Percentiles rank a stretch among this genome's conserved stretches.
Evolutionary conservation across 2,797 vertebrate species (phyloP).

Genomic region (Pseudopleuronectes americanus): DNA sequence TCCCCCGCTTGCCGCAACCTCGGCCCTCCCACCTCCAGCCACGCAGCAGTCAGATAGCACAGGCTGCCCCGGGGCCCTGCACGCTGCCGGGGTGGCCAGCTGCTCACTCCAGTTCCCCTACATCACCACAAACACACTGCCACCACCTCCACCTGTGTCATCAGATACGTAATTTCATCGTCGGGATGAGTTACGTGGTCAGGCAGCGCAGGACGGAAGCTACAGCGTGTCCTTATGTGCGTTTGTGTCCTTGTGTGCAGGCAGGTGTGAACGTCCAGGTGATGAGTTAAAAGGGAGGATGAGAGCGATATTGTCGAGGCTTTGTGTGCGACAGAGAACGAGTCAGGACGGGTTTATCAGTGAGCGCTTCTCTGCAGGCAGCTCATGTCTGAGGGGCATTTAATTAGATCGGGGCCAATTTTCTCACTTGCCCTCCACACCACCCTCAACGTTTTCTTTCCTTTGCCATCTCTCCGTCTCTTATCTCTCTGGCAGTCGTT

Average conservation of each 20-base stretch:
- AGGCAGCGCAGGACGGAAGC: not conserved
- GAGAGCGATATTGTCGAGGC: conserved; percentile 16
- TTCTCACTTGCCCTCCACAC: conserved; percentile 28
- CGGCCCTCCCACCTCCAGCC: conserved; percentile 46
- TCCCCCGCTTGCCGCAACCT: conserved; percentile 23
- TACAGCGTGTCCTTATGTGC: not conserved
- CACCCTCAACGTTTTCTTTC: conserved; percentile 1
- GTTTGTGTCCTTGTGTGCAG: not conserved
- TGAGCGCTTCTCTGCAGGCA: conserved; percentile 41
- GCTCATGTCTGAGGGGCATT: conserved; percentile 57
- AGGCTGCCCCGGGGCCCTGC: conserved; percentile 52
- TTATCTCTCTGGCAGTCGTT: conserved; percentile 44
- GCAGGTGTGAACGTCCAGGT: conserved; percentile 20
- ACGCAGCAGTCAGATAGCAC: conserved; percentile 56
- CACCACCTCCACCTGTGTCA: conserved; percentile 5
- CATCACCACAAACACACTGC: not conserved
- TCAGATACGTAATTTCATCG: conserved; percentile 25
- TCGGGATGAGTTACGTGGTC: not conserved
- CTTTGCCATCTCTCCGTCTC: conserved; percentile 29
- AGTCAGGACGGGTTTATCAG: conserved; percentile 46
- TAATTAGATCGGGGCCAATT: conserved; percentile 70
- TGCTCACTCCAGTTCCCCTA: conserved; percentile 13
- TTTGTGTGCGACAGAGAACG: conserved; percentile 43
- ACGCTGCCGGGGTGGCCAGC: conserved; percentile 55
- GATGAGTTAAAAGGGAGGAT: conserved; percentile 2